phyloP scores from a whole-genome alignment of 1,140 invertebrate genomes.

The Tribolium madens region DNA sequence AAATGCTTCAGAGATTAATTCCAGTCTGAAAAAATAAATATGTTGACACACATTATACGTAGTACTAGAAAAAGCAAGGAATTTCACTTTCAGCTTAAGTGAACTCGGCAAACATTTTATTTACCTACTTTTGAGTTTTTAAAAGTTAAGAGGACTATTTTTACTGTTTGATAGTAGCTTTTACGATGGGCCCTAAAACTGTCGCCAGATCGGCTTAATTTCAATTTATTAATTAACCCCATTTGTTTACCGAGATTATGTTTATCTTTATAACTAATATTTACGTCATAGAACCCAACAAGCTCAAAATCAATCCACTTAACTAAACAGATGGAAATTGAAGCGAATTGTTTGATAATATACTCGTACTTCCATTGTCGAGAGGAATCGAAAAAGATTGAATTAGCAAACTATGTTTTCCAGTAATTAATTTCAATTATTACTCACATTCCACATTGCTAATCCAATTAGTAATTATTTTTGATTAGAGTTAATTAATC shows the following conservation, averaged over 20 bases:
- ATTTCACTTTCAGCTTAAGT: no score
- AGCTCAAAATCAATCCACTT: constrained; percentile 28
- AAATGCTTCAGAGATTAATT: no score
- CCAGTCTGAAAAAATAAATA: no score
- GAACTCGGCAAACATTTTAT: no score
- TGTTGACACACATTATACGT: no score
- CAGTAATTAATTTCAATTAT: neutral
- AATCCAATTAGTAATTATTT: no score
- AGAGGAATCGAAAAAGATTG: neutral
- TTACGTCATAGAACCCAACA: constrained; percentile 14
- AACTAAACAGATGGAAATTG: constrained; percentile 21
- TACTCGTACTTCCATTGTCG: neutral
- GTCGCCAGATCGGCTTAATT: constrained; percentile 5
- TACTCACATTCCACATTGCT: no score
- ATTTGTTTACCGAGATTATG: constrained; percentile 27
- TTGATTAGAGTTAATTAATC: no score
- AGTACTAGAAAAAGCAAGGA: no score
- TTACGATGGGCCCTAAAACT: neutral
- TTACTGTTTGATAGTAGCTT: no score
- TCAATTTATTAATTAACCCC: constrained; percentile 21
- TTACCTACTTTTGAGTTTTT: no score
- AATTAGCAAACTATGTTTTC: neutral
- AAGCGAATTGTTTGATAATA: constrained; percentile 13
- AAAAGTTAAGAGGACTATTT: no score
- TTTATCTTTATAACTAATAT: constrained; percentile 31